Percentiles rank a stretch among this genome's conserved stretches.
Evolutionary conservation across 2,888 invertebrate species (phyloP).

Genomic region (Lasius platythorax): DNA sequence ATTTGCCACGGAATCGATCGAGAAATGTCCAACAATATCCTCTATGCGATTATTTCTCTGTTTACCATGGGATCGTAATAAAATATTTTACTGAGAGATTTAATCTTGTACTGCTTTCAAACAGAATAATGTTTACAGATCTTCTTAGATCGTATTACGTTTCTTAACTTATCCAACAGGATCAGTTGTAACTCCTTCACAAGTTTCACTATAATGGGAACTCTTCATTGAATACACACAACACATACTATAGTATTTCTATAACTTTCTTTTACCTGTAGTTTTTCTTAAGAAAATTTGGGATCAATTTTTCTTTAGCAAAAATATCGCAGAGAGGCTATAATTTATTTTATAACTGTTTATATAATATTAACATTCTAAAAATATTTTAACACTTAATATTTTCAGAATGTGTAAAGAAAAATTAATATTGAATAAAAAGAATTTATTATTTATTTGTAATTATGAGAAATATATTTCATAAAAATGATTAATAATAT

Average conservation of each 20-base stretch:
- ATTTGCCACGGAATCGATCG: constrained; percentile 51
- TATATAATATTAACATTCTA: neutral
- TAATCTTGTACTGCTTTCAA: neutral
- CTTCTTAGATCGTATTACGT: neutral
- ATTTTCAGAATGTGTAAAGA: neutral
- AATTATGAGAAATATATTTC: neutral
- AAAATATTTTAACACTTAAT: neutral
- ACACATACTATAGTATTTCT: neutral
- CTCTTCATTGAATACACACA: neutral
- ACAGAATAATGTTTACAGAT: neutral
- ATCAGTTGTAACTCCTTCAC: neutral
- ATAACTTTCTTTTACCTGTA: neutral
- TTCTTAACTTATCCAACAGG: neutral
- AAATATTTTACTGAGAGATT: neutral
- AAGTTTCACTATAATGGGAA: neutral
- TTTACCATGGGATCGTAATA: neutral
- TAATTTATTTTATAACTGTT: neutral
- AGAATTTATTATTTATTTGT: neutral
- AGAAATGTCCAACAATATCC: neutral
- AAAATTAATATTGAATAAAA: neutral
- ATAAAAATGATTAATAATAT: neutral
- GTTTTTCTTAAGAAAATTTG: neutral
- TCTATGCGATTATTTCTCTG: neutral
- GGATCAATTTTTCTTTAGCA: neutral
- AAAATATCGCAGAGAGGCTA: neutral